phyloP scores from a whole-genome alignment of 2,888 invertebrate species.

The Imbricaverruca yamaguchii region DNA sequence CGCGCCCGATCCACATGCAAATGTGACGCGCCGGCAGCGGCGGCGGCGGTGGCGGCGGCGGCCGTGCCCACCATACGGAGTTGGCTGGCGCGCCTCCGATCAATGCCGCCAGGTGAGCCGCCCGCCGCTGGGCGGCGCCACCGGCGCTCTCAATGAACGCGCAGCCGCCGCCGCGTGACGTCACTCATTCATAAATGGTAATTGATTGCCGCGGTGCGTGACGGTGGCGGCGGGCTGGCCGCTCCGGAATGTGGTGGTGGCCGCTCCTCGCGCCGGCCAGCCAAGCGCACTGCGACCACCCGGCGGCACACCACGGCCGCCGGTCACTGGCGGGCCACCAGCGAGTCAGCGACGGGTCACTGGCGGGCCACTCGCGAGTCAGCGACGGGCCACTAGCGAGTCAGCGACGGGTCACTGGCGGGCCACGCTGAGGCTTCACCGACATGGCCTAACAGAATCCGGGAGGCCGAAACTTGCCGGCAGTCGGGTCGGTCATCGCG shows the following conservation, averaged over 20 bases:
- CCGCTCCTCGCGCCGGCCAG: constrained; percentile 20
- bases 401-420: too few relatives aligned
- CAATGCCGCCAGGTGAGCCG: not conserved
- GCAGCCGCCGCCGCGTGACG: not conserved
- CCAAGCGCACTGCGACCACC: not conserved
- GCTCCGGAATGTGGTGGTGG: not conserved
- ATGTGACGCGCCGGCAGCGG: not conserved
- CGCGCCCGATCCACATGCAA: not conserved
- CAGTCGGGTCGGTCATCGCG: too few relatives aligned
- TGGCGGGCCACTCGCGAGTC: too few relatives aligned
- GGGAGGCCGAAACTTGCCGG: too few relatives aligned
- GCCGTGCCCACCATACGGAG: constrained; percentile 1
- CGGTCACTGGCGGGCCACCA: not conserved
- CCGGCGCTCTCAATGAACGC: not conserved
- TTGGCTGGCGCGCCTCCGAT: not conserved
- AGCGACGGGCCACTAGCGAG: too few relatives aligned
- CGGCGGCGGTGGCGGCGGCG: not conserved
- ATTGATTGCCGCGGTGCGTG: not conserved
- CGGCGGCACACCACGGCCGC: not conserved
- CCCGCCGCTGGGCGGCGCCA: not conserved
- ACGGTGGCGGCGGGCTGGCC: constrained; percentile 8
- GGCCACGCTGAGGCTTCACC: too few relatives aligned
- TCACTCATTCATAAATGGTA: constrained; percentile 18
- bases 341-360: too few relatives aligned
- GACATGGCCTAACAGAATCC: too few relatives aligned